Evolutionary conservation across 2,888 invertebrate species (phyloP).

Genomic region (Schrankia costaestrigalis): DNA sequence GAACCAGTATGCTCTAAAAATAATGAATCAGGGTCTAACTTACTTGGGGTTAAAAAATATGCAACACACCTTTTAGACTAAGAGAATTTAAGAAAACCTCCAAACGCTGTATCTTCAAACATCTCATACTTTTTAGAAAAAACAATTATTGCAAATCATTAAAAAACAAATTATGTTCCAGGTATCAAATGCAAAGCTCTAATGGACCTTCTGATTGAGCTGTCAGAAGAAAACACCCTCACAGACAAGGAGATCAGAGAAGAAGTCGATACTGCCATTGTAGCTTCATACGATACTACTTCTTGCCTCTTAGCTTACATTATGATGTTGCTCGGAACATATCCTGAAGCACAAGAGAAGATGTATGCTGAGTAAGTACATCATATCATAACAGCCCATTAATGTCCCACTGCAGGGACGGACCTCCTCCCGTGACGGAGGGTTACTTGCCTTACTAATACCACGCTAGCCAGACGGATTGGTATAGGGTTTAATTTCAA

Average conservation of each 20-base stretch:
- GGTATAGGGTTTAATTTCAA: too few relatives aligned
- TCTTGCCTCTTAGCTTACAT: slow-evolving; percentile 23
- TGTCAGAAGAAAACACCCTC: slow-evolving; percentile 49
- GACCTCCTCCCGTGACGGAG: too few relatives aligned
- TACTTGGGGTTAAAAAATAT: too few relatives aligned
- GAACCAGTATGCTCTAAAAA: too few relatives aligned
- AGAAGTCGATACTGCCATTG: slow-evolving; percentile 73
- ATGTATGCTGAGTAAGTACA: slow-evolving; percentile 26
- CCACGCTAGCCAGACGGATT: too few relatives aligned
- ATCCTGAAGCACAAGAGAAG: slow-evolving; percentile 27
- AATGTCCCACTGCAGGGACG: too few relatives aligned
- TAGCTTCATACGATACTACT: slow-evolving; percentile 28
- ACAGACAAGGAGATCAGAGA: slow-evolving; percentile 68
- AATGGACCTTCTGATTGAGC: slow-evolving; percentile 66
- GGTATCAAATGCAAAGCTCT: slow-evolving; percentile 57
- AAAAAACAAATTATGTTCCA: slow-evolving; percentile 16
- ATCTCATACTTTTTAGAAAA: background rate
- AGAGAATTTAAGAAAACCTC: too few relatives aligned
- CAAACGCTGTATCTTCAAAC: too few relatives aligned
- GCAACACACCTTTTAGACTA: too few relatives aligned
- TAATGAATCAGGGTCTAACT: too few relatives aligned
- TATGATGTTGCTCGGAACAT: slow-evolving; percentile 22
- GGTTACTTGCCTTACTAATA: too few relatives aligned
- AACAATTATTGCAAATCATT: background rate
- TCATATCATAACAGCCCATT: too few relatives aligned